Evolutionary conservation across 1,140 invertebrate species (phyloP).

Genomic region (Venturia canescens): DNA sequence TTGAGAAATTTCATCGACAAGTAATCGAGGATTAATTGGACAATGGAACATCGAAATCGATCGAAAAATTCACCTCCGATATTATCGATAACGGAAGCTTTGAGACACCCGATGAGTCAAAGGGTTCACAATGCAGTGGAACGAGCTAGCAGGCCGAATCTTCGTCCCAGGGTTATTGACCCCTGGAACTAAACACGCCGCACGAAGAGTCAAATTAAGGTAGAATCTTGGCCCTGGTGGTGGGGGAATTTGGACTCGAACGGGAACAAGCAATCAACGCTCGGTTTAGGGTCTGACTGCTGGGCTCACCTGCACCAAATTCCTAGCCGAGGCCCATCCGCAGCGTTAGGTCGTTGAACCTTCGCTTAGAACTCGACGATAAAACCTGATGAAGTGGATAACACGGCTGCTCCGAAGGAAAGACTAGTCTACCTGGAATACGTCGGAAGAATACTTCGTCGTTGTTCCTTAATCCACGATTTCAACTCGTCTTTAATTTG

Average conservation of each 20-base stretch:
- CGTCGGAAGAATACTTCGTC: background rate
- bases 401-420: background rate
- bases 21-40: background rate
- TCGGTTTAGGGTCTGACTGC: constrained; percentile 59
- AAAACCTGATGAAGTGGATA: constrained; percentile 36
- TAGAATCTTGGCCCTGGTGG: constrained; percentile 8
- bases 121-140: background rate
- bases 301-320: constrained; percentile 75
- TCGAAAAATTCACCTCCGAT: background rate
- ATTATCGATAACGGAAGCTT: too few species aligned
- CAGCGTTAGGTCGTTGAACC: constrained; percentile 64
- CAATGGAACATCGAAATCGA: background rate
- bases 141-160: background rate
- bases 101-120: background rate
- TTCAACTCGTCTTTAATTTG: too few species aligned
- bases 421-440: background rate
- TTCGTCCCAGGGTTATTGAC: constrained; percentile 62
- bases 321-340: constrained; percentile 64
- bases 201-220: background rate
- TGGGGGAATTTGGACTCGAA: background rate
- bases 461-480: background rate
- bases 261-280: constrained; percentile 55
- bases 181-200: constrained; percentile 58
- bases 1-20: too few species aligned
- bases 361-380: constrained; percentile 28